These are phyloP conservation scores for Lepus townsendii DNA, from an alignment of 2,797 vertebrate species.

Conservation along the genomic window DNA sequence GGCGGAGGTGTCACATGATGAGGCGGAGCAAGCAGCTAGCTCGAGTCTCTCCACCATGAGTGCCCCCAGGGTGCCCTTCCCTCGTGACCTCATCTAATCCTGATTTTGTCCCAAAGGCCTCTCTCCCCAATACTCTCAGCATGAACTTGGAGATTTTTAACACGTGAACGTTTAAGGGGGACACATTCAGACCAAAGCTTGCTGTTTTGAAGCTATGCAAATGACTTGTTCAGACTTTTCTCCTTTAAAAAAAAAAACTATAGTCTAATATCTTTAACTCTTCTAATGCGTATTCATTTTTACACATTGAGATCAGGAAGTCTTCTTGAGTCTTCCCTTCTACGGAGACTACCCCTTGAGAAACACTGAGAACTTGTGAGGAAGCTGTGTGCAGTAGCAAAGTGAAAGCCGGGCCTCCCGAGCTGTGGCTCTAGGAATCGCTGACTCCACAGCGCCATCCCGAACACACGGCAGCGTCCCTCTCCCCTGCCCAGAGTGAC, in stretches of 20 bases:
- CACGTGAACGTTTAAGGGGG: too few species aligned
- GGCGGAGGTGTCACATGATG: too few species aligned
- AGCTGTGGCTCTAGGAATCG: background rate
- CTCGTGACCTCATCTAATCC: too few species aligned
- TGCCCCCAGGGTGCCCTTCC: too few species aligned
- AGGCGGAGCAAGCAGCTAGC: too few species aligned
- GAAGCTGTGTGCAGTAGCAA: background rate
- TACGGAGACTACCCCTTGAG: slow-evolving; percentile 7
- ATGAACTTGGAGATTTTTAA: too few species aligned
- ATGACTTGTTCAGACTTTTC: slow-evolving; percentile 26
- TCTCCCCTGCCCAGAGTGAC: background rate
- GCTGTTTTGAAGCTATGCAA: slow-evolving; percentile 44
- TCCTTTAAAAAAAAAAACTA: background rate
- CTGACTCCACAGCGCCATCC: background rate
- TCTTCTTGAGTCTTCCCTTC: background rate
- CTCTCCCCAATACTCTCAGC: too few species aligned
- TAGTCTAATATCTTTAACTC: slow-evolving; percentile 24
- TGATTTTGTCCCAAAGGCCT: too few species aligned
- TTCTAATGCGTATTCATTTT: slow-evolving; percentile 54
- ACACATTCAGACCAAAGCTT: too few species aligned
- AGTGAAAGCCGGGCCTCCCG: background rate
- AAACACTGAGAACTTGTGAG: background rate
- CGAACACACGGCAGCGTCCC: background rate
- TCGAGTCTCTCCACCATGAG: too few species aligned
- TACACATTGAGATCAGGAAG: background rate